Conservation (phyloP, 1,140 invertebrate genomes). For the Drepana arcuata region DNA sequence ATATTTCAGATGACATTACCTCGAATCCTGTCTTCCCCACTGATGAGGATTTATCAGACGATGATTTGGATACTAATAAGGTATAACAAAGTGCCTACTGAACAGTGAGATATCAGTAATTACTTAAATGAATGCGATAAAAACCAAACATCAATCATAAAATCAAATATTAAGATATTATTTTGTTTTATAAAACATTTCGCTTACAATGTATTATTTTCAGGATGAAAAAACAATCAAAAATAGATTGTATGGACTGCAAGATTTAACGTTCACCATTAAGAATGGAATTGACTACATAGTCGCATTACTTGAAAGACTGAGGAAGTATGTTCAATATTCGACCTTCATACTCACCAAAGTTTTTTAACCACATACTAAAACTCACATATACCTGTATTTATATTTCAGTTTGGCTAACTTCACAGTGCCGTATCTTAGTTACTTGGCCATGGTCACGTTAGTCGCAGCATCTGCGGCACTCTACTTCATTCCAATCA, state of each 20-base stretch:
- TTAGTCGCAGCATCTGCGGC: slow-evolving; percentile 78
- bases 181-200: neutral
- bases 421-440: slow-evolving; percentile 96
- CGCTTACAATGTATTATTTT: slow-evolving; percentile 6
- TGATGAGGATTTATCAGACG: slow-evolving; percentile 44
- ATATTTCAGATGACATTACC: slow-evolving; percentile 32
- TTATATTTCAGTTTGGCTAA: slow-evolving; percentile 87
- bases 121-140: too few species aligned
- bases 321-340: slow-evolving; percentile 48
- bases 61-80: slow-evolving; percentile 41
- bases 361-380: neutral
- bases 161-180: too few species aligned
- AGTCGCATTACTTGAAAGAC: slow-evolving; percentile 44
- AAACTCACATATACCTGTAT: slow-evolving; percentile 7
- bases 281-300: slow-evolving; percentile 60
- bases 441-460: slow-evolving; percentile 87
- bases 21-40: slow-evolving; percentile 16
- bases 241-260: slow-evolving; percentile 40
- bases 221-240: slow-evolving; percentile 62
- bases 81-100: slow-evolving; percentile 17
- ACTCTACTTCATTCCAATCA: slow-evolving; percentile 90
- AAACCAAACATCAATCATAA: too few species aligned
- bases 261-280: slow-evolving; percentile 60
- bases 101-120: too few species aligned
- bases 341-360: neutral